Base-by-base conservation (phyloP, 2,888 invertebrate genomes). In the Himalopsyche japonica region DNA sequence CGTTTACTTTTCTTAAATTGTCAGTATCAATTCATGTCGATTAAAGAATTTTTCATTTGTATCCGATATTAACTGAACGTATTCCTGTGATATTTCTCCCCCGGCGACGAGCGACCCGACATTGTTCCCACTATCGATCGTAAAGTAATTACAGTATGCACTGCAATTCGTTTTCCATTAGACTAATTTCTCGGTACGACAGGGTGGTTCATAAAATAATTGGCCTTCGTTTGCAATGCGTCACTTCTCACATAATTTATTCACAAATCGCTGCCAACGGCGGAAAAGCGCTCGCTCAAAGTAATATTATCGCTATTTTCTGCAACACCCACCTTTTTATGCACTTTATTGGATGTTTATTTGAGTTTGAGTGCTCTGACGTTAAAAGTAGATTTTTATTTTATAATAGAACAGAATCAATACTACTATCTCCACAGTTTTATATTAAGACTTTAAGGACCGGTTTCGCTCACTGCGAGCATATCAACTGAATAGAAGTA, bases 91-190 rank as follows among this genome's bases (percentile, higher is more conserved):
- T 57, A 57, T 20, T 57, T 57, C 10, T 57, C 57, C 57, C 57
- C 57, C 57, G 7, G 7, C 57, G 24, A 20, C 57, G n/a, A 57
- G 15, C 24, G 2, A 57, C 57, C 3, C 24, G 0, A 7, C 10
- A 20, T 57, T n/a, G 24, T 57, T 57, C 57, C 57, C 57, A 57
- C 24, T 20, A 57, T 57, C 57, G 57, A 57, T 57, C 57, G 57
- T 24, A 10, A 76, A 76, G 34, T 34, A 76, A 34, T 76, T 30
- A 76, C 34, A 76, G n/a, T 27, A 34, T 34, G 76, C 30, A 76
- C 76, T 76, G 76, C 76, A 76, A 76, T 76, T 76, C n/a, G 30
- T 76, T 76, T 34, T 30, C 34, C 76, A 76, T 76, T 76, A 76
- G 30, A 76, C 76, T 76, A 34, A 30, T 76, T 76, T 76, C 34